These are phyloP conservation scores for Metallyticus violacea DNA, from an alignment of 2,888 invertebrate genomes.

Conservation along the genomic window DNA sequence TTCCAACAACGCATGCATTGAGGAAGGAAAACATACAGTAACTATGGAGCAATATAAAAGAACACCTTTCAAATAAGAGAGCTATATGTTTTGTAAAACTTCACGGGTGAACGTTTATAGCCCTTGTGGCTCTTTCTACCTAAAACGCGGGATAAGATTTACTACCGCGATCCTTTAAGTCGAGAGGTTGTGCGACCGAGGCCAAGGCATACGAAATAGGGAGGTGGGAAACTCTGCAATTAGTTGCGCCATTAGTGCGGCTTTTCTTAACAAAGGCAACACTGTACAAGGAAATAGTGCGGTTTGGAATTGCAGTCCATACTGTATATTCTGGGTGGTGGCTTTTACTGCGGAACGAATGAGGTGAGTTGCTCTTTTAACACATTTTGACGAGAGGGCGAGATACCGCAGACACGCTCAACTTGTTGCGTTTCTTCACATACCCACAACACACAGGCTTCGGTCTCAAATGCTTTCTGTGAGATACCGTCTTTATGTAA, in stretches of 20 bases:
- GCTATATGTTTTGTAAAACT: background rate
- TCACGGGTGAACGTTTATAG: background rate
- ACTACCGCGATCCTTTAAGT: background rate
- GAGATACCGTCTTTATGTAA: too few species aligned
- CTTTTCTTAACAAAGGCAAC: background rate
- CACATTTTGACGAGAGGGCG: too few species aligned
- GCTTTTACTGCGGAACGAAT: background rate
- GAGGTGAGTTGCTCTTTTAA: too few species aligned
- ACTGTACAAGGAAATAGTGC: background rate
- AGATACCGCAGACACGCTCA: too few species aligned
- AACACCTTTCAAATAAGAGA: too few species aligned
- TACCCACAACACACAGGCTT: too few species aligned
- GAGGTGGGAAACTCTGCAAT: background rate
- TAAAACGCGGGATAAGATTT: background rate
- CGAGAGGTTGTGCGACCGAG: background rate
- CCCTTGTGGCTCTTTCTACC: too few species aligned
- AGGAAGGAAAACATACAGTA: too few species aligned
- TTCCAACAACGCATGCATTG: too few species aligned
- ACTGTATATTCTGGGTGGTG: background rate
- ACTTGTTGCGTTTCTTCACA: too few species aligned
- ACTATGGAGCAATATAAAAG: too few species aligned
- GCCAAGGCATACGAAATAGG: background rate
- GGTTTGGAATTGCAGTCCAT: background rate
- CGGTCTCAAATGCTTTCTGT: too few species aligned
- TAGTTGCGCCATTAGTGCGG: background rate